A percentile compares a stretch with the other conserved stretches of the same genome.
These are phyloP conservation scores for Scleropages formosus DNA, from an alignment of 2,797 vertebrate species.

Conservation along the genomic window DNA sequence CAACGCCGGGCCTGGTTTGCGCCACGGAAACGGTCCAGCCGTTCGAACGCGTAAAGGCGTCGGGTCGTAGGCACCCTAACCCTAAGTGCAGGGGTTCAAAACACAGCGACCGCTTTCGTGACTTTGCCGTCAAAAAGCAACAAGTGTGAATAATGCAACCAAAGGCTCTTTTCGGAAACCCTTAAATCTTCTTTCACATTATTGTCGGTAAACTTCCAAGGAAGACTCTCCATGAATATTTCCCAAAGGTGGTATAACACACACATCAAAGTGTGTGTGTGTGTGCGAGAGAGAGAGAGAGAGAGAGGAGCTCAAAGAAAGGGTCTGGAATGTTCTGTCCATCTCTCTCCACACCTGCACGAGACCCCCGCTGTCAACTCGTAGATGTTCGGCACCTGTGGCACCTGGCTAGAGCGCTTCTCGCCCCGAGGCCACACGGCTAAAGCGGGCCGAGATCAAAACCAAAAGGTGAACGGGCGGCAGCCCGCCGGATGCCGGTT, in stretches of 20 bases:
- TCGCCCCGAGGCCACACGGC: neutral
- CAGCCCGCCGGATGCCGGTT: neutral
- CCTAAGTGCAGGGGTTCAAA: no score
- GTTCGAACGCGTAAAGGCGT: no score
- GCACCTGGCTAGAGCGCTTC: neutral
- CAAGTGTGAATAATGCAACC: no score
- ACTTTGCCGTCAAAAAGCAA: no score
- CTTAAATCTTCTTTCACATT: neutral
- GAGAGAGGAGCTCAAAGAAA: constrained; percentile 4
- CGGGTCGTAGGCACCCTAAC: no score
- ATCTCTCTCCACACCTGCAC: constrained; percentile 11
- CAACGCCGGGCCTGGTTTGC: no score
- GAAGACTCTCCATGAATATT: constrained; percentile 23
- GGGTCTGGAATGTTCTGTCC: neutral
- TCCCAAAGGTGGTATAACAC: constrained; percentile 17
- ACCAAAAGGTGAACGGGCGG: neutral
- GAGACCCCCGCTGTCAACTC: neutral
- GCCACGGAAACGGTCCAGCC: no score
- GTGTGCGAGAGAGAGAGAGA: no score
- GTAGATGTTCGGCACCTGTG: constrained; percentile 5
- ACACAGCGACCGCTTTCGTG: no score
- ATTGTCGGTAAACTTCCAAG: constrained; percentile 11
- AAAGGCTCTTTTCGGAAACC: neutral
- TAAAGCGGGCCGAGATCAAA: constrained; percentile 10
- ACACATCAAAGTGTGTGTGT: no score